Base-by-base conservation (phyloP, 2,888 invertebrate genomes). In the Mythimna vitellina region DNA sequence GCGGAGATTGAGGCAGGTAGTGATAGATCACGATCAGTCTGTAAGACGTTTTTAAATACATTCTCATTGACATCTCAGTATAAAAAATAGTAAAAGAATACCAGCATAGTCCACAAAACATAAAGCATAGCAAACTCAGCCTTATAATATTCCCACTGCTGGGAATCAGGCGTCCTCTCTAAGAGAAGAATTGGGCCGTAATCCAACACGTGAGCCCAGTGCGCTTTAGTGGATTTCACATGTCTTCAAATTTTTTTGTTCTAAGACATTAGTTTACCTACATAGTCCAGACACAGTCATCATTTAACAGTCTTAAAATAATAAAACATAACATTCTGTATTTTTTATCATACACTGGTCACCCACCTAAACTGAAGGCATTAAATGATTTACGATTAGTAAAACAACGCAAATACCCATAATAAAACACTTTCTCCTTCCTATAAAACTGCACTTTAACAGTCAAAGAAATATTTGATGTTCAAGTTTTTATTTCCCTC, bases 401-500 rank as follows among this genome's bases (percentile, higher is more conserved):
- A 56, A 61, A 51, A 10, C 6, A 7, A 46, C 17, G 20, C 3
- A 46, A 46, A 46, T 46, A 46, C 7, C 0, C 1, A n/a, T 22
- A 51, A 25, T 51, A 32, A 35, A 76, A 9, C 14, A 46, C 42
- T 56, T 35, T 29, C 12, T 20, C 0, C 0, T 60, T n/a, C 38
- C 12, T 20, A 53, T n/a, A 32, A 57, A 73, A 73, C 25, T 57
- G 35, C 22, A 73, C 25, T 63, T 51, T 14, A 58, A 57, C 25
- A 17, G 14, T 2, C 35, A 35, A 61, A 38, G 12, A 54, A 25
- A 56, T 17, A 32, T 49, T n/a, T n/a, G 25, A 69, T 4, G 5
- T 35, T 1, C 0, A 46, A 46, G 38, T 35, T 70, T 76, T 58
- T 65, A 76, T 51, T 71, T 71, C 29, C 10, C 14, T 20, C 8